Conservation (phyloP, 2,113 vertebrate genomes). For the Syrmaticus mikado region DNA sequence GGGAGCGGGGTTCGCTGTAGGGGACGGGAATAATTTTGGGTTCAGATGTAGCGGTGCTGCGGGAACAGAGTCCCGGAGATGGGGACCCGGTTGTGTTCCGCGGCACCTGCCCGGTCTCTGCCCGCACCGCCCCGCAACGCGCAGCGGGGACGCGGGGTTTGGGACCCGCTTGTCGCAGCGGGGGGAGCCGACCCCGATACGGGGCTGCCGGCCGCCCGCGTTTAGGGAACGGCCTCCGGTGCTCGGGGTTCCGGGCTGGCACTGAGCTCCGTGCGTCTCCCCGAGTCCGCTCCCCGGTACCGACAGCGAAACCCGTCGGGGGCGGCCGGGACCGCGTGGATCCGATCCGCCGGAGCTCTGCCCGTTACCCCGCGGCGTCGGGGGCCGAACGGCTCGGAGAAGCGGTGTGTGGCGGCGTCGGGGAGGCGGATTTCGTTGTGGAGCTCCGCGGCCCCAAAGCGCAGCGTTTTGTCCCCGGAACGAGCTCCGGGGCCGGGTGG, state of each 20-base stretch:
- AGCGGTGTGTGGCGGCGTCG: neutral
- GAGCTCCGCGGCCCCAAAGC: neutral
- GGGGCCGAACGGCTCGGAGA: neutral
- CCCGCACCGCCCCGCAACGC: neutral
- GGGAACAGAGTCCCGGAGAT: neutral
- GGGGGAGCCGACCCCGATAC: neutral
- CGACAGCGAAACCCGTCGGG: neutral
- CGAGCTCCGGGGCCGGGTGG: neutral
- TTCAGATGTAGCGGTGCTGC: neutral
- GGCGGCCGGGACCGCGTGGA: too few species aligned
- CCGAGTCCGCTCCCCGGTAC: neutral
- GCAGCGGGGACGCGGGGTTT: accelerated
- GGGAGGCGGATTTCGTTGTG: conserved; percentile 47
- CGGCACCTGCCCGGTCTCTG: conserved; percentile 12
- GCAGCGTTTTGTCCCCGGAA: neutral
- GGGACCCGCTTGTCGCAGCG: neutral
- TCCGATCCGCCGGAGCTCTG: too few species aligned
- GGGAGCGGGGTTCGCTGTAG: neutral
- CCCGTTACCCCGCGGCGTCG: neutral
- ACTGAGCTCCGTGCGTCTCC: neutral
- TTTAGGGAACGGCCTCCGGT: neutral
- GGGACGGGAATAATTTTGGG: neutral
- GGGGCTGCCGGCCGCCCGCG: neutral
- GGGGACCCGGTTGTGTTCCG: neutral
- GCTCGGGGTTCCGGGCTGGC: neutral